Evolutionary conservation across 2,888 invertebrate species (phyloP), one percentile per base, ranked within the genome.

Genomic region (Agonum fuliginosum): DNA sequence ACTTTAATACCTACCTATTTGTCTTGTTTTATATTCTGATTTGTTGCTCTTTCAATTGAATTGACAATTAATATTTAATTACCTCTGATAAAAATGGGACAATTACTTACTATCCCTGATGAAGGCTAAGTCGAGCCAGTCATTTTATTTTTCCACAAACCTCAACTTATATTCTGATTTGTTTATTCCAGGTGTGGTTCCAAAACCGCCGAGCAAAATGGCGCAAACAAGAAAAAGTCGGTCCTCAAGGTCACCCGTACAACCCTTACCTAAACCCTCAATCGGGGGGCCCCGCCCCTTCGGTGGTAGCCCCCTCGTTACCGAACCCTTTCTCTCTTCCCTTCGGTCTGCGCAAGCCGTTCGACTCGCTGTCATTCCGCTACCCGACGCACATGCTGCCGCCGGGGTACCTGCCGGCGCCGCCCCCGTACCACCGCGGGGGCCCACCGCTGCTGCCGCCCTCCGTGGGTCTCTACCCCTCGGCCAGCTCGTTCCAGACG

Each of bases 151-250:
- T n/a, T n/a, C n/a, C n/a, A n/a, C n/a, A n/a, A n/a, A n/a, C n/a
- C n/a, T n/a, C n/a, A n/a, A n/a, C n/a, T n/a, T n/a, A n/a, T n/a
- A n/a, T 17, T 8, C 10, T 22, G n/a, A 41, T 37, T 20, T 37
- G 17, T 20, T 67, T 86, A 83, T 90, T 89, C 0, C 91, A 96
- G 96, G 96, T 97, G 3, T 96, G 96, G 96, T 97, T 96, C 87
- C 96, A 97, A 89, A 97, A 97, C 86, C 91, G 96, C 0, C 90
- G 96, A 43, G 96, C 96, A 58, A 97, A 97, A 88, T 97, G 96
- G 96, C 90, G 97, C 43, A 97, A 97, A 84, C 96, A 96, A 84
- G 96, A 96, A 87, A 96, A 96, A 87, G 96, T 96, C 78, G 96
- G 96, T 0, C 96, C 96, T 0, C 94, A 95, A 83, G 95, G 91